Percentiles rank a stretch among this genome's conserved stretches.
These are phyloP conservation scores for Incurvaria masculella DNA, from an alignment of 2,888 invertebrate genomes.

Conservation along the genomic window DNA sequence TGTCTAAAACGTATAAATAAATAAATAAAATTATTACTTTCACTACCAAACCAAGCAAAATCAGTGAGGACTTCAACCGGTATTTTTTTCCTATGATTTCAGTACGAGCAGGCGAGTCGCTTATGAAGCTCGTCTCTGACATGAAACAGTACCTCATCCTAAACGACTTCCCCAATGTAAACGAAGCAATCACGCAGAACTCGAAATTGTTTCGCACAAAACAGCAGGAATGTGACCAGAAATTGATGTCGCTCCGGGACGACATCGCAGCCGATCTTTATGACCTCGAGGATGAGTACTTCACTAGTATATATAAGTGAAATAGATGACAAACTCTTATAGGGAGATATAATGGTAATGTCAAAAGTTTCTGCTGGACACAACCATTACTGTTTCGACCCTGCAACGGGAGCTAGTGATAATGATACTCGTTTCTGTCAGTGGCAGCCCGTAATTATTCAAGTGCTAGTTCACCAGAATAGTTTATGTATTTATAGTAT, in stretches of 20 bases:
- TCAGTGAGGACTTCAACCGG: neutral
- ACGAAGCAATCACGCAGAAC: constrained; percentile 94
- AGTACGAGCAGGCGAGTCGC: constrained; percentile 93
- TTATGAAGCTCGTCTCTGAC: constrained; percentile 96
- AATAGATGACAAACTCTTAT: too few relatives aligned
- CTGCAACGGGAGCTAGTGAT: too few relatives aligned
- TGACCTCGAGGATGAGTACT: constrained; percentile 92
- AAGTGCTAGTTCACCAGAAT: too few relatives aligned
- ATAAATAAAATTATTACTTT: too few relatives aligned
- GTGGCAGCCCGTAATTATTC: too few relatives aligned
- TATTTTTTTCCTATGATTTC: too few relatives aligned
- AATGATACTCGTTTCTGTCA: too few relatives aligned
- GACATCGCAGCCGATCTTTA: constrained; percentile 94
- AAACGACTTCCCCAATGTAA: constrained; percentile 97
- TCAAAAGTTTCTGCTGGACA: too few relatives aligned
- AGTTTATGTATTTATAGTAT: too few relatives aligned
- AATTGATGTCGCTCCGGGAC: constrained; percentile 86
- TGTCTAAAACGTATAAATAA: too few relatives aligned
- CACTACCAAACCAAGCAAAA: neutral
- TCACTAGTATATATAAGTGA: constrained; percentile 77
- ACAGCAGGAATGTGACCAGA: constrained; percentile 91
- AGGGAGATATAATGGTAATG: too few relatives aligned
- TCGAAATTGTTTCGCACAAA: constrained; percentile 86
- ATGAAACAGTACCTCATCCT: constrained; percentile 97
- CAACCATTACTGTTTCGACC: too few relatives aligned